These are phyloP conservation scores for Neoascia interrupta DNA, from an alignment of 2,888 invertebrate genomes.

Conservation along the genomic window DNA sequence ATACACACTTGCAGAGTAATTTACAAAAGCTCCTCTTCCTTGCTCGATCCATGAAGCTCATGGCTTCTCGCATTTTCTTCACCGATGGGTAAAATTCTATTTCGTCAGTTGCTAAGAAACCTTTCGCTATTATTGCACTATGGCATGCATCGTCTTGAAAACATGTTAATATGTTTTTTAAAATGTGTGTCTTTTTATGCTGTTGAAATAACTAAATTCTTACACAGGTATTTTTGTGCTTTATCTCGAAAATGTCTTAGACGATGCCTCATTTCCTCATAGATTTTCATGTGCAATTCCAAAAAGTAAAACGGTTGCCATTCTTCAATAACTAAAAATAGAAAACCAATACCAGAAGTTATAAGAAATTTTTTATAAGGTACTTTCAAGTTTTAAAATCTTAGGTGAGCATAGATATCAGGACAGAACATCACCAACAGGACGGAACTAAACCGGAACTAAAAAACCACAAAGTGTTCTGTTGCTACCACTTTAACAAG, in stretches of 20 bases:
- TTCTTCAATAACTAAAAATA: constrained; percentile 79
- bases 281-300: constrained; percentile 82
- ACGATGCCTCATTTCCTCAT: constrained; percentile 76
- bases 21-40: constrained; percentile 90
- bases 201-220: constrained; percentile 65
- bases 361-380: neutral
- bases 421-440: too few species aligned
- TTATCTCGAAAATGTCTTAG: constrained; percentile 81
- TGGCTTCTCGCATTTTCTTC: constrained; percentile 84
- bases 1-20: constrained; percentile 86
- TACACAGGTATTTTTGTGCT: constrained; percentile 82
- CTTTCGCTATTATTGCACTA: constrained; percentile 86
- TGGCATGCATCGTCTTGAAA: constrained; percentile 85
- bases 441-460: too few species aligned
- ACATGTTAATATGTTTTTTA: neutral
- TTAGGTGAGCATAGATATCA: too few species aligned
- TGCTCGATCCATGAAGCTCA: constrained; percentile 93
- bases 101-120: constrained; percentile 89
- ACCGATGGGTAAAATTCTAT: constrained; percentile 80
- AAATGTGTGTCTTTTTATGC: neutral
- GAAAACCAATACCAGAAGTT: neutral
- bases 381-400: too few species aligned
- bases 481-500: too few species aligned
- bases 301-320: constrained; percentile 85
- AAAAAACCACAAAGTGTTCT: too few species aligned